phyloP scores from a whole-genome alignment of 1,140 invertebrate genomes.

The Hycleus phaleratus region DNA sequence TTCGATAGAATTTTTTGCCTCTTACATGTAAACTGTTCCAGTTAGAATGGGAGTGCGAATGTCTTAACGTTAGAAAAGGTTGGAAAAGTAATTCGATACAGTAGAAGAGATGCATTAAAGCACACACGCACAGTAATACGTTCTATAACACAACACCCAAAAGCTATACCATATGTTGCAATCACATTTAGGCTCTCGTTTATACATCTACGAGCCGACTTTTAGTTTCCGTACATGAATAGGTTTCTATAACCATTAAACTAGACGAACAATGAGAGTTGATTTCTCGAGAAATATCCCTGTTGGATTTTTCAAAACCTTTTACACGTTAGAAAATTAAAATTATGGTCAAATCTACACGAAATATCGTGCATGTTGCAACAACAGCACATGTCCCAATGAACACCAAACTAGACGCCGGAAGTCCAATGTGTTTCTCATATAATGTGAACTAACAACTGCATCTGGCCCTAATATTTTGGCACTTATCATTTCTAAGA shows the following conservation, averaged over 20 bases:
- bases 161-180: conserved; percentile 7
- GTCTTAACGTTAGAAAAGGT: too few species aligned
- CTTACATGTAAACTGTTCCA: too few species aligned
- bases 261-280: not conserved
- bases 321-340: not conserved
- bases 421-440: conserved; percentile 18
- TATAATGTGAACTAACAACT: conserved; percentile 6
- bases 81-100: conserved; percentile 8
- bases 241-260: conserved; percentile 2
- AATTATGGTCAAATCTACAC: too few species aligned
- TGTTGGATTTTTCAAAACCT: too few species aligned
- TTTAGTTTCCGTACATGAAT: conserved; percentile 7
- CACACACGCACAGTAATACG: not conserved
- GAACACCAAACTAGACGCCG: not conserved
- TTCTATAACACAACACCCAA: not conserved
- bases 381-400: conserved; percentile 7
- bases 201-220: not conserved
- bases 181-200: conserved; percentile 2
- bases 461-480: conserved; percentile 16
- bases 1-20: too few species aligned
- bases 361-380: conserved; percentile 13
- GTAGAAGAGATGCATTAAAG: conserved; percentile 4
- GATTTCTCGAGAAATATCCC: not conserved
- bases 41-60: too few species aligned
- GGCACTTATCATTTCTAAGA: conserved; percentile 11